Percentiles rank a stretch among this genome's conserved stretches.
phyloP scores from a whole-genome alignment of 2,888 invertebrate genomes.

The Meta bourneti region DNA sequence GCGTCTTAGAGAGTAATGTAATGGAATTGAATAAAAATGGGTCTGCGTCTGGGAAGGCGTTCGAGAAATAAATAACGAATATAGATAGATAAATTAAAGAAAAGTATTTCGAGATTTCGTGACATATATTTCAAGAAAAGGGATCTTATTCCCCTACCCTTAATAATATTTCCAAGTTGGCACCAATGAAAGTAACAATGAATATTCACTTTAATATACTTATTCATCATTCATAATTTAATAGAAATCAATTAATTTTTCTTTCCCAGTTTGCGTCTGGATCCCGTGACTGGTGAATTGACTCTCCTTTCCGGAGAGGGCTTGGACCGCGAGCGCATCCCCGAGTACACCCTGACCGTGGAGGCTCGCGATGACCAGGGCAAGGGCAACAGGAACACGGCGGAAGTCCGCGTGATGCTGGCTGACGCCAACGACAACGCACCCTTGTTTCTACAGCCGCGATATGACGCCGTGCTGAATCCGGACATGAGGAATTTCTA shows the following conservation, averaged over 20 bases:
- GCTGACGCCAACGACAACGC: conserved; percentile 77
- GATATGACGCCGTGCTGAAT: conserved; percentile 84
- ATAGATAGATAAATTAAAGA: too few species aligned
- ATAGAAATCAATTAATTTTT: background rate
- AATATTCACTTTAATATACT: too few species aligned
- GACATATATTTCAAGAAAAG: too few species aligned
- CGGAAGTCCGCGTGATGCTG: conserved; percentile 79
- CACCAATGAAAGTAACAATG: too few species aligned
- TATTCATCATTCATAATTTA: too few species aligned
- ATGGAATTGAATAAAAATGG: too few species aligned
- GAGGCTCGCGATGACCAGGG: conserved; percentile 80
- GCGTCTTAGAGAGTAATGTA: too few species aligned
- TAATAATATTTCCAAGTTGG: too few species aligned
- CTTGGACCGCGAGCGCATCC: conserved; percentile 79
- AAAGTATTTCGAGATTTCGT: too few species aligned
- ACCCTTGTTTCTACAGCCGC: conserved; percentile 77
- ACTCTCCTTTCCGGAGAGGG: conserved; percentile 78
- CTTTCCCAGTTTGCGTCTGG: conserved; percentile 72
- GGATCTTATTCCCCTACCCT: too few species aligned
- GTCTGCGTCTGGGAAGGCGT: too few species aligned
- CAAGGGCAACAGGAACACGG: conserved; percentile 74
- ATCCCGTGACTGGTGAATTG: conserved; percentile 77
- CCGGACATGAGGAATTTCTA: conserved; percentile 82
- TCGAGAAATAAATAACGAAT: too few species aligned
- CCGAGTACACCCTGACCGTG: conserved; percentile 78